Conservation (phyloP, 1,140 invertebrate species). For the Philotrypesis tridentata region DNA sequence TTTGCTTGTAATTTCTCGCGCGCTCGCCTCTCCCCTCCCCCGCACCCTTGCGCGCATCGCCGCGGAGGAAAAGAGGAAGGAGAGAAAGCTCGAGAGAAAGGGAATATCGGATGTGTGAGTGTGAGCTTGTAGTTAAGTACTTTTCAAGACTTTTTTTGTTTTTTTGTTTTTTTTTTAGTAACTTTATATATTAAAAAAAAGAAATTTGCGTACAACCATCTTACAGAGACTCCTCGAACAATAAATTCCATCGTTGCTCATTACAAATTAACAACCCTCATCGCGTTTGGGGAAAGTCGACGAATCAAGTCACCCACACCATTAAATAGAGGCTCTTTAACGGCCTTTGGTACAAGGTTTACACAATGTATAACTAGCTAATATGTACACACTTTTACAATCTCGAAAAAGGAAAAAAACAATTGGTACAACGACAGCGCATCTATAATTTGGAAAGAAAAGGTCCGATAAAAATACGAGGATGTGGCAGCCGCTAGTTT, state of each 20-base stretch:
- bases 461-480: background rate
- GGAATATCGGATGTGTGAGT: no score
- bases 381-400: constrained; percentile 43
- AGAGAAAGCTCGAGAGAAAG: background rate
- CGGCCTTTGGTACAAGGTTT: constrained; percentile 28
- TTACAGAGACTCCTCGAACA: constrained; percentile 21
- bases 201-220: constrained; percentile 38
- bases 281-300: background rate
- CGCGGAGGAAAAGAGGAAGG: background rate
- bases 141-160: no score
- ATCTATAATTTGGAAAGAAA: background rate
- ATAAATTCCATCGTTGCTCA: constrained; percentile 8
- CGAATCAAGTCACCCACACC: constrained; percentile 36
- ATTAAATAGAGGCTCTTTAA: constrained; percentile 15
- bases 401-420: background rate
- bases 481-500: background rate
- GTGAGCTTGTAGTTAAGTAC: no score
- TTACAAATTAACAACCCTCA: constrained; percentile 17
- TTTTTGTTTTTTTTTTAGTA: constrained; percentile 13
- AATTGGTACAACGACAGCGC: constrained; percentile 24
- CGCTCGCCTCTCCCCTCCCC: background rate
- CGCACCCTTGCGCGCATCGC: background rate
- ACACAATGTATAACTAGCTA: constrained; percentile 21
- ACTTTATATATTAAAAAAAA: constrained; percentile 33
- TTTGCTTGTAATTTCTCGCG: constrained; percentile 25